Conservation (phyloP, 2,797 vertebrate genomes). For the Synanceia verrucosa region DNA sequence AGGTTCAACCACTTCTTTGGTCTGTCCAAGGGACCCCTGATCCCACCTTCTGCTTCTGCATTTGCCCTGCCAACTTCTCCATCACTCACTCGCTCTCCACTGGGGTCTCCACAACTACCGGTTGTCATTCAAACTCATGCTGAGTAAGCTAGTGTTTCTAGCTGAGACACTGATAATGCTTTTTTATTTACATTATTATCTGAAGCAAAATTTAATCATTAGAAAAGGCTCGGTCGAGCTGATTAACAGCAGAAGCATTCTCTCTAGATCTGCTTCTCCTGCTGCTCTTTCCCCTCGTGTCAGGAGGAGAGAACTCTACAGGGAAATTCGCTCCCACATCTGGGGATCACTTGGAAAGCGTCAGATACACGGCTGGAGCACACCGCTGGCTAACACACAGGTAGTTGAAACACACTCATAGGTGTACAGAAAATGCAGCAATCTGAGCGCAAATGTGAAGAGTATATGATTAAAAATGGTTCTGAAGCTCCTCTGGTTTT, state of each 20-base stretch:
- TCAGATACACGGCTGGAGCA: conserved; percentile 87
- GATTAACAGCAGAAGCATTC: conserved; percentile 14
- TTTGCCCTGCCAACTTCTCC: conserved; percentile 45
- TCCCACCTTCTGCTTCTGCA: conserved; percentile 56
- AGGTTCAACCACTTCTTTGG: conserved; percentile 86
- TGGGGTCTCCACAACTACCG: conserved; percentile 56
- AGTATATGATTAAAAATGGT: not conserved
- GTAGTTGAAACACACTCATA: conserved; percentile 46
- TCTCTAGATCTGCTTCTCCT: conserved; percentile 59
- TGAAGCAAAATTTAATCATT: not conserved
- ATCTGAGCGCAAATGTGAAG: not conserved
- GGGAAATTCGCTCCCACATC: conserved; percentile 85
- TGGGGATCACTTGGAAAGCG: conserved; percentile 84
- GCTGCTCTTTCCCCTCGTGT: conserved; percentile 73
- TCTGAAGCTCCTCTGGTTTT: not conserved
- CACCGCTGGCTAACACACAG: conserved; percentile 75
- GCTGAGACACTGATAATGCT: not conserved
- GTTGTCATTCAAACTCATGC: conserved; percentile 61
- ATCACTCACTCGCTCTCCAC: conserved; percentile 47
- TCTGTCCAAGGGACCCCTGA: conserved; percentile 75
- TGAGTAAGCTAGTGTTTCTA: conserved; percentile 69
- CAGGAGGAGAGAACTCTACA: conserved; percentile 84
- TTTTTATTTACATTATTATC: not conserved
- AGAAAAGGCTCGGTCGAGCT: not conserved
- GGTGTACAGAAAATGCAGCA: not conserved